These are phyloP conservation scores for Drosophila seguyi DNA, from an alignment of 1,140 invertebrate species.

Conservation along the genomic window DNA sequence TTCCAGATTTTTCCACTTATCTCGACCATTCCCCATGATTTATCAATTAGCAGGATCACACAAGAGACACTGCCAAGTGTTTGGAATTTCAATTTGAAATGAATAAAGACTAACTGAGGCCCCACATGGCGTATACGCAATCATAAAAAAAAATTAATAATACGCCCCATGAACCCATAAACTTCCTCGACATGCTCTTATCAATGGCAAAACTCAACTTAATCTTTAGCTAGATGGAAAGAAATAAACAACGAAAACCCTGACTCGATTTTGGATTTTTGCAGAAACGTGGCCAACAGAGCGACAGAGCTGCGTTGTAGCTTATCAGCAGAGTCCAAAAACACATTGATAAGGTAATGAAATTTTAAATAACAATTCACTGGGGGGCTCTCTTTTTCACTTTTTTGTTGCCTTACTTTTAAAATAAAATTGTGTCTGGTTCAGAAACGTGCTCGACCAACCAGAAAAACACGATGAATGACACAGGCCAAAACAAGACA, in stretches of 20 bases:
- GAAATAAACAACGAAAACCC: constrained; percentile 25
- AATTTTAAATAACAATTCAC: constrained; percentile 8
- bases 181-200: constrained; percentile 17
- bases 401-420: not conserved
- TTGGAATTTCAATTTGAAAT: constrained; percentile 19
- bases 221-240: constrained; percentile 24
- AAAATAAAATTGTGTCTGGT: not conserved
- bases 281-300: constrained; percentile 30
- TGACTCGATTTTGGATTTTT: constrained; percentile 31
- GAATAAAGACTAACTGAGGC: constrained; percentile 2
- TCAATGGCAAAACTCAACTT: constrained; percentile 11
- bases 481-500: constrained; percentile 22
- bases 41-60: constrained; percentile 53
- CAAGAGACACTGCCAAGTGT: constrained; percentile 19
- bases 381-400: not conserved
- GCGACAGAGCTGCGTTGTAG: not conserved
- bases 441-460: constrained; percentile 55
- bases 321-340: constrained; percentile 28
- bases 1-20: constrained; percentile 36
- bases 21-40: constrained; percentile 40
- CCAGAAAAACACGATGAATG: constrained; percentile 72
- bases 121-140: constrained; percentile 31
- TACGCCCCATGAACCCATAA: constrained; percentile 18
- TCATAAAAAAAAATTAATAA: constrained; percentile 23
- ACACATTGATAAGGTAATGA: constrained; percentile 28